Percentiles rank a stretch among this genome's conserved stretches.
Evolutionary conservation across 2,888 invertebrate species (phyloP).

Genomic region (Plagodis dolabraria): DNA sequence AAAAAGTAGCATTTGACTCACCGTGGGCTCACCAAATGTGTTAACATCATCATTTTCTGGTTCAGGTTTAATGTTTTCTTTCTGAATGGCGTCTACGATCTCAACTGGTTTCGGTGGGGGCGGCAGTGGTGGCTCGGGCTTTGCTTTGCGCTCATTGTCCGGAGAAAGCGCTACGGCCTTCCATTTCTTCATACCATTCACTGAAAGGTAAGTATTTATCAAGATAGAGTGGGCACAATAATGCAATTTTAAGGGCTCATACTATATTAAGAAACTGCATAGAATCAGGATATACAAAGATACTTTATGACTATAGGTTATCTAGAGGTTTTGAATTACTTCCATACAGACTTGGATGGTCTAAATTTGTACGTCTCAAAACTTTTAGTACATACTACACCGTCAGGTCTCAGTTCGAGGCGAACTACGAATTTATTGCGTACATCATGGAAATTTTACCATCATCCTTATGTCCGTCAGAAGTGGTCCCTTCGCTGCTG

Average conservation of each 20-base stretch:
- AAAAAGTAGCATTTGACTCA: conserved; percentile 32
- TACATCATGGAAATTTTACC: conserved; percentile 48
- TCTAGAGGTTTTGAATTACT: too few species aligned
- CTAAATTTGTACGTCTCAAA: too few species aligned
- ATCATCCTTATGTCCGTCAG: conserved; percentile 74
- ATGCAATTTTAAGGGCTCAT: too few species aligned
- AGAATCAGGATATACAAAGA: not conserved
- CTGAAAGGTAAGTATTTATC: conserved; percentile 46
- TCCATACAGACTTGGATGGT: too few species aligned
- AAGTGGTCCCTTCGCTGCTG: conserved; percentile 59
- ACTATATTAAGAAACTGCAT: not conserved
- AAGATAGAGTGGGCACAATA: too few species aligned
- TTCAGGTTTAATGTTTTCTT: conserved; percentile 75
- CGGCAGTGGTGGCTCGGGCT: conserved; percentile 49
- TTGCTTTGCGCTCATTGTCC: conserved; percentile 82
- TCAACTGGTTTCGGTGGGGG: conserved; percentile 40
- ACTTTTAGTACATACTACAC: too few species aligned
- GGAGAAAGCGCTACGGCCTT: conserved; percentile 90
- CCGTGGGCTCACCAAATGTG: conserved; percentile 71
- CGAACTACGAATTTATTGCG: too few species aligned
- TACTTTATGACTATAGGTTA: too few species aligned
- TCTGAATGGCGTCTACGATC: conserved; percentile 58
- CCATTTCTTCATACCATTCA: conserved; percentile 89
- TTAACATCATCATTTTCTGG: conserved; percentile 52
- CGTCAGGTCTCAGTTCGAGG: too few species aligned